Evolutionary conservation across 2,113 vertebrate genomes (phyloP).

Genomic region (Canis aureus): DNA sequence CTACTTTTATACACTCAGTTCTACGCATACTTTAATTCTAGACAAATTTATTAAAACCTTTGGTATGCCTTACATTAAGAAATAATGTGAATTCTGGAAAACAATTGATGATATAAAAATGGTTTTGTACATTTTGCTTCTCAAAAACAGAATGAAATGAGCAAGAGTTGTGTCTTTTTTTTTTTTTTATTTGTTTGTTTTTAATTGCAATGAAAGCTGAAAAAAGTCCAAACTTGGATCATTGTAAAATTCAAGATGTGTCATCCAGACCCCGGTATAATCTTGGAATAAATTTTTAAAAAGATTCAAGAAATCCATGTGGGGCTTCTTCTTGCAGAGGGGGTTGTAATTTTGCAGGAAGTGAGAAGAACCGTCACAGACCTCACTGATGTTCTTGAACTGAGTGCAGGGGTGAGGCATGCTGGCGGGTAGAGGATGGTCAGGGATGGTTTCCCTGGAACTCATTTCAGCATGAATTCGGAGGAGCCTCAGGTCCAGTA

Average conservation of each 20-base stretch:
- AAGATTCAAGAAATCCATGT: neutral
- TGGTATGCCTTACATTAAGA: neutral
- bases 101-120: neutral
- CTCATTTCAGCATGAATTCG: rapidly evolving
- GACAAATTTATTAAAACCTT: neutral
- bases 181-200: neutral
- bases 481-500: too few relatives aligned
- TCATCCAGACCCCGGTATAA: neutral
- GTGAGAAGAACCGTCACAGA: neutral
- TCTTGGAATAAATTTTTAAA: neutral
- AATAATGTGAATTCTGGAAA: neutral
- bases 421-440: too few relatives aligned
- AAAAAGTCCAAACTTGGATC: neutral
- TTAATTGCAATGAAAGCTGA: neutral
- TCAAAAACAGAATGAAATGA: neutral
- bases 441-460: rapidly evolving
- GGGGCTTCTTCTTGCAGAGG: neutral
- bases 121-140: neutral
- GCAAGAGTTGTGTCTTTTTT: neutral
- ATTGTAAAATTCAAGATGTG: neutral
- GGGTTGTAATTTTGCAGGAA: neutral
- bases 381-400: neutral
- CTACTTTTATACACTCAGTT: neutral
- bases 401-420: neutral
- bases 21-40: neutral